Evolutionary conservation across 2,888 invertebrate genomes (phyloP).

Genomic region (Caenorhabditis zanzibari): DNA sequence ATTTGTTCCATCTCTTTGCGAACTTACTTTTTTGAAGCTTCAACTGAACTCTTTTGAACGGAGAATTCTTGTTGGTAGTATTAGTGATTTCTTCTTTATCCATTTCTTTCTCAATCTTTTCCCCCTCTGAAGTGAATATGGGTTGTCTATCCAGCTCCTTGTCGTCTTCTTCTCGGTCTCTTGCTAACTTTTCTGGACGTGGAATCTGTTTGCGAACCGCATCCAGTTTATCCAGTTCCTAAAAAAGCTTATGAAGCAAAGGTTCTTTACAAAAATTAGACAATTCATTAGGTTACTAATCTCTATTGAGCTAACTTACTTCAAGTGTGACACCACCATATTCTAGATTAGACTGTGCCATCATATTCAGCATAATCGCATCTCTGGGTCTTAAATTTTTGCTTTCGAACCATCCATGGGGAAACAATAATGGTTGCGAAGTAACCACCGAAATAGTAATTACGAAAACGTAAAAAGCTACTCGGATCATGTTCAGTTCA

Average conservation of each 20-base stretch:
- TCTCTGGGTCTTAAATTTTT: slow-evolving; percentile 75
- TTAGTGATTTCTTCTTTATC: neutral
- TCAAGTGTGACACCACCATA: slow-evolving; percentile 75
- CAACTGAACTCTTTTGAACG: slow-evolving; percentile 56
- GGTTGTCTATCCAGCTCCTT: slow-evolving; percentile 62
- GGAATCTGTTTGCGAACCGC: slow-evolving; percentile 66
- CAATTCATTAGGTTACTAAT: neutral
- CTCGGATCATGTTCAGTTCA: slow-evolving; percentile 51
- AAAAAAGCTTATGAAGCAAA: neutral
- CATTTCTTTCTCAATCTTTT: slow-evolving; percentile 29
- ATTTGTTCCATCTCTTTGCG: neutral
- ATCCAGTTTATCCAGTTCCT: slow-evolving; percentile 72
- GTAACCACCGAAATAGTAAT: slow-evolving; percentile 2
- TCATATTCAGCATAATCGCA: slow-evolving; percentile 76
- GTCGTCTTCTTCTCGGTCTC: slow-evolving; percentile 69
- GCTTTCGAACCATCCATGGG: slow-evolving; percentile 78
- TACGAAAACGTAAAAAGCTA: slow-evolving; percentile 23
- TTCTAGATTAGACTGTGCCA: slow-evolving; percentile 76
- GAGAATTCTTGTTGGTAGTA: slow-evolving; percentile 25
- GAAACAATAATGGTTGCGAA: slow-evolving; percentile 73
- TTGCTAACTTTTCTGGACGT: slow-evolving; percentile 60
- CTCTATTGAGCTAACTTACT: slow-evolving; percentile 47
- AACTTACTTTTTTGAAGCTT: slow-evolving; percentile 49
- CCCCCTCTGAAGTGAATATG: slow-evolving; percentile 31
- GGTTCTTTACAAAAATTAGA: neutral